phyloP scores from a whole-genome alignment of 1,140 invertebrate species.

The Hyposmocoma kahamanoa region DNA sequence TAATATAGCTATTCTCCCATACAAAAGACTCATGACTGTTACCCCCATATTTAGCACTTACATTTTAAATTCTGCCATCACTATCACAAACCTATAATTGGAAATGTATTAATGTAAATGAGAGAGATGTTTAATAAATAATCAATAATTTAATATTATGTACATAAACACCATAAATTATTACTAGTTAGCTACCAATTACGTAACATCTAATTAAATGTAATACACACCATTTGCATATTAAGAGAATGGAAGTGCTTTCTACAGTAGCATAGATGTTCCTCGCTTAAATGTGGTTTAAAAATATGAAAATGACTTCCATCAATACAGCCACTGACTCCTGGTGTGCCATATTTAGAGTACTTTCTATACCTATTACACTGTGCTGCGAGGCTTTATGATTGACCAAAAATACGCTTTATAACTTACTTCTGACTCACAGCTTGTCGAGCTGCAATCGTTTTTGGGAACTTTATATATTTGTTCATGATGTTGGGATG shows the following conservation, averaged over 20 bases:
- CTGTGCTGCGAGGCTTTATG: too few species aligned
- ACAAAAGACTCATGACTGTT: slow-evolving; percentile 31
- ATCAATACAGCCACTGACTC: slow-evolving; percentile 21
- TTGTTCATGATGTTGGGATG: background rate
- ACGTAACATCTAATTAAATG: background rate
- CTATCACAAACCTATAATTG: slow-evolving; percentile 24
- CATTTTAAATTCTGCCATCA: slow-evolving; percentile 19
- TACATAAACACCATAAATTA: too few species aligned
- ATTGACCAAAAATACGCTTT: too few species aligned
- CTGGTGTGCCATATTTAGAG: slow-evolving; percentile 14
- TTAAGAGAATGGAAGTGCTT: slow-evolving; percentile 27
- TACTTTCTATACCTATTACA: slow-evolving; percentile 15
- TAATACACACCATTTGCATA: slow-evolving; percentile 26
- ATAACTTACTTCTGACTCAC: background rate
- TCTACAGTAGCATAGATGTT: slow-evolving; percentile 20
- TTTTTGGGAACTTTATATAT: background rate
- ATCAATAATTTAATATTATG: too few species aligned
- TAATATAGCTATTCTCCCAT: slow-evolving; percentile 26
- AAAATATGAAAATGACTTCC: slow-evolving; percentile 21
- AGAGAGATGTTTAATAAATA: slow-evolving; percentile 2
- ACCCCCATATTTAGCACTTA: too few species aligned
- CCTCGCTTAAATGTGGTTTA: slow-evolving; percentile 10
- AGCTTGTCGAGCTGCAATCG: background rate
- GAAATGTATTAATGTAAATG: background rate
- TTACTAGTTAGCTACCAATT: too few species aligned